A percentile compares a stretch with the other conserved stretches of the same genome.
phyloP scores from a whole-genome alignment of 1,140 invertebrate genomes.

The Lasaia peninsularis region DNA sequence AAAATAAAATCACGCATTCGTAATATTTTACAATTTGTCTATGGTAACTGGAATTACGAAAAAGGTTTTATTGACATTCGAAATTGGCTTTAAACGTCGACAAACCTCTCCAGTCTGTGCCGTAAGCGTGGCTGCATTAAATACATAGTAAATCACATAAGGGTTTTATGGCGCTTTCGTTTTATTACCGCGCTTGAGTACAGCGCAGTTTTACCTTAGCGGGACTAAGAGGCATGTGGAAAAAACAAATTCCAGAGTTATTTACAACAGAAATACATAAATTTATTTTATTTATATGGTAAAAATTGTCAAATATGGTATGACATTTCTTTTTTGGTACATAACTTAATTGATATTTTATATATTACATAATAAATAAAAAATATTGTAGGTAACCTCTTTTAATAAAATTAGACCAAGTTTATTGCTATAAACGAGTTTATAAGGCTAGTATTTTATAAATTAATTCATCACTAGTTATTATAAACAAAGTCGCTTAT shows the following conservation, averaged over 20 bases:
- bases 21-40: constrained; percentile 7
- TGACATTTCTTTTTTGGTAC: too few relatives aligned
- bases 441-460: too few relatives aligned
- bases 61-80: constrained; percentile 5
- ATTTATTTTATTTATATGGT: too few relatives aligned
- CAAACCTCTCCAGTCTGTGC: constrained; percentile 16
- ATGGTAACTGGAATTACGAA: constrained; percentile 5
- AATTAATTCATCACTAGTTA: too few relatives aligned
- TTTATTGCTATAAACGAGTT: too few relatives aligned
- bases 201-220: background rate
- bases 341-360: too few relatives aligned
- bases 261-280: background rate
- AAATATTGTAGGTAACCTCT: too few relatives aligned
- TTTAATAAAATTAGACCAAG: too few relatives aligned
- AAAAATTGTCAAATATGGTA: too few relatives aligned
- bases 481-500: too few relatives aligned
- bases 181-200: background rate
- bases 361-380: too few relatives aligned
- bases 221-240: background rate
- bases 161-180: constrained; percentile 54
- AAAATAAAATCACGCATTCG: constrained; percentile 10
- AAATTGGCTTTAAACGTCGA: constrained; percentile 11
- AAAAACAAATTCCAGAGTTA: background rate
- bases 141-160: constrained; percentile 70
- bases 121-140: constrained; percentile 38